These are phyloP conservation scores for Balearica regulorum DNA, from an alignment of 2,797 vertebrate species.

Conservation along the genomic window DNA sequence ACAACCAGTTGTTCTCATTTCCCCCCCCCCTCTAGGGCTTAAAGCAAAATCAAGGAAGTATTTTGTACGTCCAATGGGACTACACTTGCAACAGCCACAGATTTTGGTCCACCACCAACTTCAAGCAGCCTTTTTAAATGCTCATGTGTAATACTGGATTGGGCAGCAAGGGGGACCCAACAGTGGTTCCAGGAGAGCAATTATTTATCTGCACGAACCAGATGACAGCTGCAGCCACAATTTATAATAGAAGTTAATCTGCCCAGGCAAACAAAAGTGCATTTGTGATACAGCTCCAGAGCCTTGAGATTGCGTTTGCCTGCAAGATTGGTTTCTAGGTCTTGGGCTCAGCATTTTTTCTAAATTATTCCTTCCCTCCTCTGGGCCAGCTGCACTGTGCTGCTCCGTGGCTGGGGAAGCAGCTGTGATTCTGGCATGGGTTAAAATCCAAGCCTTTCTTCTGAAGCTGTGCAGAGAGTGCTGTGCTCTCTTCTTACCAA, in stretches of 20 bases:
- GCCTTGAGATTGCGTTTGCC: neutral
- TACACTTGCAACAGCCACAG: neutral
- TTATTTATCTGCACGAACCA: neutral
- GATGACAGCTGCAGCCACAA: neutral
- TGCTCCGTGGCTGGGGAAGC: neutral
- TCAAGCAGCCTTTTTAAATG: neutral
- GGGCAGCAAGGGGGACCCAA: neutral
- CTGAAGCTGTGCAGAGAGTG: neutral
- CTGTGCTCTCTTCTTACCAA: neutral
- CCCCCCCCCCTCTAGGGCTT: neutral
- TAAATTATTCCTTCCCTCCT: neutral
- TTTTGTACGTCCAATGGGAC: neutral
- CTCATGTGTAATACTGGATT: neutral
- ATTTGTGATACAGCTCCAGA: neutral
- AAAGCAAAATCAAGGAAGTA: neutral
- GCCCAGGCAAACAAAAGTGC: constrained; percentile 15
- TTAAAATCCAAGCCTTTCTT: neutral
- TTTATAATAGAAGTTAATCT: neutral
- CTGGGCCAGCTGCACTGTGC: neutral
- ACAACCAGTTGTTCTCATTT: neutral
- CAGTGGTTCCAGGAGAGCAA: neutral
- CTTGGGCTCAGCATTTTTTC: neutral
- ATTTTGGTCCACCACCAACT: constrained; percentile 2
- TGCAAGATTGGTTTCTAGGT: neutral
- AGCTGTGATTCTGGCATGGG: neutral